These are phyloP conservation scores for Willisornis vidua DNA, from an alignment of 2,113 vertebrate species.

Conservation along the genomic window DNA sequence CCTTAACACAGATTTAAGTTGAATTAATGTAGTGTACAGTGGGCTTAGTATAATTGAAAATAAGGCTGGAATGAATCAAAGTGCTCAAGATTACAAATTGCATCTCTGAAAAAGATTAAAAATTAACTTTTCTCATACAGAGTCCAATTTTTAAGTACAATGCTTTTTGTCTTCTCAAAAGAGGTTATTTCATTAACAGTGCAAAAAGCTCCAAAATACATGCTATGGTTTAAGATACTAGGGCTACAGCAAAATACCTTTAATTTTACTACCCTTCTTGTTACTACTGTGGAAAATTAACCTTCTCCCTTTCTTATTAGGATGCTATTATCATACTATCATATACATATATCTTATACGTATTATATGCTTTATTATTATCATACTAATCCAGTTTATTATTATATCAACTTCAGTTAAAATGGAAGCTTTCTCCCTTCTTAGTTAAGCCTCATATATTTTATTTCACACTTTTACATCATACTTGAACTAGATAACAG, in stretches of 20 bases:
- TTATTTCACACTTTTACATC: background rate
- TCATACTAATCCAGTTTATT: background rate
- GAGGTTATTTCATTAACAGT: background rate
- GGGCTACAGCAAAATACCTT: background rate
- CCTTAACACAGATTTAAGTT: constrained; percentile 11
- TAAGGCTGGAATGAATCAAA: constrained; percentile 4
- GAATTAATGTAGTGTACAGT: background rate
- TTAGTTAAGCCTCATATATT: background rate
- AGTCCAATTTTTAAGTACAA: background rate
- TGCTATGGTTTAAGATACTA: background rate
- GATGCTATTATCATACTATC: background rate
- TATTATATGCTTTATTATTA: background rate
- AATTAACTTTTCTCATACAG: background rate
- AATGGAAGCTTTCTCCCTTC: background rate
- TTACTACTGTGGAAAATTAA: background rate
- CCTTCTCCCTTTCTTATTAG: background rate
- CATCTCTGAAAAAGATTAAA: background rate
- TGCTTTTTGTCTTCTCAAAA: background rate
- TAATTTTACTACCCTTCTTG: background rate
- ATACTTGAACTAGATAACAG: background rate
- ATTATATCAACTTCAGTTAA: background rate
- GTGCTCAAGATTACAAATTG: background rate
- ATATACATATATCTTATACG: background rate
- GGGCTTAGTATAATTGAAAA: constrained; percentile 1
- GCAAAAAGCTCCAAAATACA: background rate